phyloP scores from a whole-genome alignment of 2,888 invertebrate genomes.

The Temnothorax rugatulus region DNA sequence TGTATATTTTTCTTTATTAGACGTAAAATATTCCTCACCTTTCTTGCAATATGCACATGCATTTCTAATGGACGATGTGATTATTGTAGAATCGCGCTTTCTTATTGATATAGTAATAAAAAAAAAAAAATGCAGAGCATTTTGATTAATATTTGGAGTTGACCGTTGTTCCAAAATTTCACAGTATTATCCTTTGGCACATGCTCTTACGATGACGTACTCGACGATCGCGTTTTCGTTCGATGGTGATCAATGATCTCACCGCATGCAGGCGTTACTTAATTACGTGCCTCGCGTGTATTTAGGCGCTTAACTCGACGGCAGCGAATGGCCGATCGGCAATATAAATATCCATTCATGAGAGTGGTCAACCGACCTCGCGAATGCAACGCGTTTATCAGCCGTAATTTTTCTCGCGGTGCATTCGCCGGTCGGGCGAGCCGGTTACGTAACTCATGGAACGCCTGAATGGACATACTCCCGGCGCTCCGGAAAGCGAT shows the following conservation, averaged over 20 bases:
- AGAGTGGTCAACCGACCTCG: constrained; percentile 77
- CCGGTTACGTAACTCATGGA: constrained; percentile 68
- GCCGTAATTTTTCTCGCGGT: constrained; percentile 78
- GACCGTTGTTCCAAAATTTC: background rate
- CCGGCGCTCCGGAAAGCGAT: constrained; percentile 57
- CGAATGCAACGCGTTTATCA: constrained; percentile 79
- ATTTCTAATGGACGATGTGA: background rate
- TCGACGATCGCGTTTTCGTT: constrained; percentile 6
- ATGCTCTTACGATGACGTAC: background rate
- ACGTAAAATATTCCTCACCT: background rate
- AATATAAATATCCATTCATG: constrained; percentile 82
- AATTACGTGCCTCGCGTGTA: constrained; percentile 56
- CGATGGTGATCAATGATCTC: constrained; percentile 30
- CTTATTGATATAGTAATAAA: no score
- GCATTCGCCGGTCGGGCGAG: constrained; percentile 76
- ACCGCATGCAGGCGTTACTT: constrained; percentile 47
- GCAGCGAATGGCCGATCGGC: constrained; percentile 56
- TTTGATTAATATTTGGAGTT: background rate
- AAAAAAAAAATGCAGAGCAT: background rate
- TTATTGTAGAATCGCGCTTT: background rate
- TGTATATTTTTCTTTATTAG: background rate
- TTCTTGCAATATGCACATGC: background rate
- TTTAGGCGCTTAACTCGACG: constrained; percentile 37
- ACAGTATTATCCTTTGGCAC: background rate
- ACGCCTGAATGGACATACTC: constrained; percentile 68